Base-by-base conservation (phyloP, 1,140 invertebrate species). In the Pachypeltis micranthus region DNA sequence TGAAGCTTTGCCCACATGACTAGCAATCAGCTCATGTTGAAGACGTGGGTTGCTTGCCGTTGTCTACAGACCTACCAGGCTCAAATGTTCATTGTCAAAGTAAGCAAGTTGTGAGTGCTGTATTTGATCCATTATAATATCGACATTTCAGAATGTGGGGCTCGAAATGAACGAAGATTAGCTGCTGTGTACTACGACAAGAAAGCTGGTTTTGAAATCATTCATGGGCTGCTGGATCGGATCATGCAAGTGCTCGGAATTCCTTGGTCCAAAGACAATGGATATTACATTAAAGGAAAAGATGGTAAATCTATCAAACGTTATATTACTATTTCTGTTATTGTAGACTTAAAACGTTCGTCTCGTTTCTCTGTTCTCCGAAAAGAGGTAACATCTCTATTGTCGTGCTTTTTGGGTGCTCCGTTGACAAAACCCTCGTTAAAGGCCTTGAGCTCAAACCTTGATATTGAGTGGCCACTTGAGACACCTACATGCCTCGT, bases 201-300 rank as follows among this genome's bases (percentile, higher is more conserved):
- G 75, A 84, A 82, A 34, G 87, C 93, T 23, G 94, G 93, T 23
- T 98, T 99, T 78, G 95, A 99, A 79, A 80, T 93, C 34, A 88
- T 99, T 65, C 96, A 99, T 76, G 96, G 96, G 1, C 79, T 99
- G 25, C 75, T 99, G 24, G 96, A 99, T 78, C 81, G 91, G 67
- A 75, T 96, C 2, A 95, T 99, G 92, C 81, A 91, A 69, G 72
- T 95, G 60, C 75, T 99, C 29, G 83, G 92, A 69, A 79, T 95
- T 39, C 82, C 85, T 34, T 85, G 83, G 79, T 71, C 70, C 56
- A 21, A 65, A 23, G 70, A 76, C 24, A 76, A 66, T 44, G 90
- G 90, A 1, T 96, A 96, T 77, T 81, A 80, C 70, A 78, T 96
- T 28, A 76, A 80, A 63, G 79, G 83, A 44, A 72, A 77, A 51